Conservation (phyloP, 2,113 vertebrate genomes). For the Notarius quadriscutis region DNA sequence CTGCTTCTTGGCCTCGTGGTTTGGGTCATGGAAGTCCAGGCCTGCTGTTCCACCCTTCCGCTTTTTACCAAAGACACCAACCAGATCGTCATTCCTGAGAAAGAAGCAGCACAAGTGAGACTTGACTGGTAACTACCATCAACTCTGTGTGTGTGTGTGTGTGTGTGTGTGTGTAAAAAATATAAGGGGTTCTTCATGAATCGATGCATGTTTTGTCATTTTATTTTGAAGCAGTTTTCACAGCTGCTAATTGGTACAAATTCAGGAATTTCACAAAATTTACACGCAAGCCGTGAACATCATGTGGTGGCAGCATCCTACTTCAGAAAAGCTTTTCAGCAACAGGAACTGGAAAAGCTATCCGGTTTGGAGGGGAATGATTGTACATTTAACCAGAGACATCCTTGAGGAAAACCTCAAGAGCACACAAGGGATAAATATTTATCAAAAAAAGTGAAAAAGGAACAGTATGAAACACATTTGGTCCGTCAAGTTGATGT, state of each 20-base stretch:
- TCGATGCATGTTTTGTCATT: background rate
- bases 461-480: background rate
- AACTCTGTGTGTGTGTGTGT: too few species aligned
- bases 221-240: background rate
- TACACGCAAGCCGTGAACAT: background rate
- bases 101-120: background rate
- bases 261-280: background rate
- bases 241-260: background rate
- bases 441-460: background rate
- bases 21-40: constrained; percentile 85
- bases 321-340: too few species aligned
- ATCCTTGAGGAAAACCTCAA: background rate
- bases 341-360: background rate
- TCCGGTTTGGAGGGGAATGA: background rate
- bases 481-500: background rate
- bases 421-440: background rate
- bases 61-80: constrained; percentile 69
- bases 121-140: background rate
- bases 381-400: background rate
- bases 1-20: constrained; percentile 87
- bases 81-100: constrained; percentile 72
- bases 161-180: too few species aligned
- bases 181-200: background rate
- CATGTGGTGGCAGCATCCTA: background rate
- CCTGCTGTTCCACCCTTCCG: constrained; percentile 77